Evolutionary conservation across 2,888 invertebrate species (phyloP).

Genomic region (Dolichomitus sp.): DNA sequence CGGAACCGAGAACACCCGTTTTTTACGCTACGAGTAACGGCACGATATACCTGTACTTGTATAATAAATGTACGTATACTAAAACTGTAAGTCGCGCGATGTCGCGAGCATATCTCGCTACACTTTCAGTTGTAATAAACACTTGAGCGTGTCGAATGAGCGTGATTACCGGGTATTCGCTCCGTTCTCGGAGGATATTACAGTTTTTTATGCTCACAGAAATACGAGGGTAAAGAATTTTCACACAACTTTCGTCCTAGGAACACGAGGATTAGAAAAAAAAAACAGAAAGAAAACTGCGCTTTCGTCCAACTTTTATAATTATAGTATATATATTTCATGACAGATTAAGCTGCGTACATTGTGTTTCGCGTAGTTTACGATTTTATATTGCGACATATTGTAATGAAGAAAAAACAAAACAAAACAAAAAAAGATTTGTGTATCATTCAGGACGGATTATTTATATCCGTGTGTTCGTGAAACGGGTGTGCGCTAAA

Average conservation of each 20-base stretch:
- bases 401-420: slow-evolving; percentile 14
- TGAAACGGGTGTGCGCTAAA: slow-evolving; percentile 56
- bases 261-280: not conserved
- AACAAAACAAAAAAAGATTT: slow-evolving; percentile 10
- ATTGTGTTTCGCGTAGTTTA: slow-evolving; percentile 41
- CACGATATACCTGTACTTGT: slow-evolving; percentile 55
- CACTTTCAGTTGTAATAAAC: slow-evolving; percentile 29
- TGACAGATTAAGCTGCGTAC: slow-evolving; percentile 33
- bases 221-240: slow-evolving; percentile 26
- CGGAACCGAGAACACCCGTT: slow-evolving; percentile 66
- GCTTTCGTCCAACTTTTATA: slow-evolving; percentile 56
- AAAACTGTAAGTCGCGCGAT: slow-evolving; percentile 37
- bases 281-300: slow-evolving; percentile 32
- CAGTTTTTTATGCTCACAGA: not conserved
- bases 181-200: slow-evolving; percentile 10
- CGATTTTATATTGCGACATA: slow-evolving; percentile 42
- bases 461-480: slow-evolving; percentile 43
- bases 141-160: slow-evolving; percentile 14
- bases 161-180: not conserved
- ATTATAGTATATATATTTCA: slow-evolving; percentile 36
- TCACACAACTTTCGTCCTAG: slow-evolving; percentile 20
- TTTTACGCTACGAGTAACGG: slow-evolving; percentile 46
- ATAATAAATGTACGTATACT: slow-evolving; percentile 50
- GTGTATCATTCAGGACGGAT: slow-evolving; percentile 36
- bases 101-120: slow-evolving; percentile 50